Evolutionary conservation across 2,888 invertebrate species (phyloP).

Genomic region (Nesidiocoris tenuis): DNA sequence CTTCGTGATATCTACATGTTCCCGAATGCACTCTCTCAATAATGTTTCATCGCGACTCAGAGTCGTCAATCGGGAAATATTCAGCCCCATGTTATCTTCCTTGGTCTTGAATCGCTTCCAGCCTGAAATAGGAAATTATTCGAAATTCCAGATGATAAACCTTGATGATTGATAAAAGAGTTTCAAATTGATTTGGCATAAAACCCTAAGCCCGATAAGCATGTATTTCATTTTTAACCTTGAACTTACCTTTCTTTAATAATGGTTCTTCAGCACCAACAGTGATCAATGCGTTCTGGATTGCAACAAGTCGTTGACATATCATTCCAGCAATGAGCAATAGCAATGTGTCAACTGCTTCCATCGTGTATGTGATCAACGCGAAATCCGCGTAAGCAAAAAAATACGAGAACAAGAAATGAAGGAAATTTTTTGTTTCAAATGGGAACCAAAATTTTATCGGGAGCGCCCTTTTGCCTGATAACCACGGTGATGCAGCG

Average conservation of each 20-base stretch:
- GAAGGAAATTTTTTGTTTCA: slow-evolving; percentile 3
- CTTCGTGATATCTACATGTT: slow-evolving; percentile 44
- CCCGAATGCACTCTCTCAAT: slow-evolving; percentile 38
- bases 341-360: slow-evolving; percentile 45
- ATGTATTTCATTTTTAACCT: too few species aligned
- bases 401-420: slow-evolving; percentile 24
- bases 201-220: too few species aligned
- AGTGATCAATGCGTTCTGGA: slow-evolving; percentile 30
- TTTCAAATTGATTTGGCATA: too few species aligned
- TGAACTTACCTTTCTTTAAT: slow-evolving; percentile 21
- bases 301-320: slow-evolving; percentile 37
- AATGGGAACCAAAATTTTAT: slow-evolving; percentile 43
- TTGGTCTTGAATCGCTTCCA: slow-evolving; percentile 29
- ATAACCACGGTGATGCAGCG: slow-evolving; percentile 36
- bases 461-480: slow-evolving; percentile 34
- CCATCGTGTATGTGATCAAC: slow-evolving; percentile 38
- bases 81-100: slow-evolving; percentile 30
- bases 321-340: slow-evolving; percentile 43
- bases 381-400: slow-evolving; percentile 35
- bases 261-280: slow-evolving; percentile 36
- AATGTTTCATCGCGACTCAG: slow-evolving; percentile 42
- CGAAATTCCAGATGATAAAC: too few species aligned
- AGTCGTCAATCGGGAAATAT: slow-evolving; percentile 24
- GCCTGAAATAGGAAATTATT: too few species aligned
- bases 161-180: too few species aligned